These are phyloP conservation scores for Cephus cinctus DNA, from an alignment of 1,140 invertebrate genomes.

Conservation along the genomic window DNA sequence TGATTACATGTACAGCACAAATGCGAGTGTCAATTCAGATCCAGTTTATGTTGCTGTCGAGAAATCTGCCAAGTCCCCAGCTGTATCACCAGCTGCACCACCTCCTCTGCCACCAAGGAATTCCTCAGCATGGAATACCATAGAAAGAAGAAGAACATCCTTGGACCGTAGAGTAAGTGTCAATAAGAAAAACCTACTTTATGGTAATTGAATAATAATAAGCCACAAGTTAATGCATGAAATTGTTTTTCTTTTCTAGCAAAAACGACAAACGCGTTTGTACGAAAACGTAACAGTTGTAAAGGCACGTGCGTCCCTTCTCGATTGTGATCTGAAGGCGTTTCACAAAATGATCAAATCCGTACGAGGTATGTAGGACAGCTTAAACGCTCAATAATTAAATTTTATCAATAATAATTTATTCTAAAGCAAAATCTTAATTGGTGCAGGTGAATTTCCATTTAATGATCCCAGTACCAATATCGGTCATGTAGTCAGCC, in stretches of 20 bases:
- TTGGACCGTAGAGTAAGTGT: constrained; percentile 47
- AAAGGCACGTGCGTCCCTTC: constrained; percentile 61
- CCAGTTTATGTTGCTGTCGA: constrained; percentile 75
- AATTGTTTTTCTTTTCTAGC: constrained; percentile 28
- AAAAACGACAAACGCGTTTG: constrained; percentile 59
- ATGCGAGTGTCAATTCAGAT: constrained; percentile 71
- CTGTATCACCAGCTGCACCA: constrained; percentile 59
- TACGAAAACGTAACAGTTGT: constrained; percentile 71
- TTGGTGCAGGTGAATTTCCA: constrained; percentile 65
- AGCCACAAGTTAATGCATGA: not conserved
- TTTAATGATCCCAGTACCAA: constrained; percentile 72
- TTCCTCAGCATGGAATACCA: constrained; percentile 59
- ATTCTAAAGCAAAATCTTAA: too few relatives aligned
- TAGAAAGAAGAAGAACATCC: constrained; percentile 53
- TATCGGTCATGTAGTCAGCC: constrained; percentile 78
- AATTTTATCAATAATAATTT: constrained; percentile 10
- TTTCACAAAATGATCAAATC: constrained; percentile 79
- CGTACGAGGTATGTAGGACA: constrained; percentile 63
- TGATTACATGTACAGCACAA: constrained; percentile 78
- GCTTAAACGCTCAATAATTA: constrained; percentile 2
- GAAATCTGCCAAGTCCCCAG: constrained; percentile 63
- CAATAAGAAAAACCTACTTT: not conserved
- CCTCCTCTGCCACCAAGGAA: constrained; percentile 62
- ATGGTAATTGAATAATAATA: constrained; percentile 9
- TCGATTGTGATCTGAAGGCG: constrained; percentile 73